Conservation (phyloP, 30 jellyfish, hydroid and myxozoan genomes). For the Catostylus mosaicus region DNA sequence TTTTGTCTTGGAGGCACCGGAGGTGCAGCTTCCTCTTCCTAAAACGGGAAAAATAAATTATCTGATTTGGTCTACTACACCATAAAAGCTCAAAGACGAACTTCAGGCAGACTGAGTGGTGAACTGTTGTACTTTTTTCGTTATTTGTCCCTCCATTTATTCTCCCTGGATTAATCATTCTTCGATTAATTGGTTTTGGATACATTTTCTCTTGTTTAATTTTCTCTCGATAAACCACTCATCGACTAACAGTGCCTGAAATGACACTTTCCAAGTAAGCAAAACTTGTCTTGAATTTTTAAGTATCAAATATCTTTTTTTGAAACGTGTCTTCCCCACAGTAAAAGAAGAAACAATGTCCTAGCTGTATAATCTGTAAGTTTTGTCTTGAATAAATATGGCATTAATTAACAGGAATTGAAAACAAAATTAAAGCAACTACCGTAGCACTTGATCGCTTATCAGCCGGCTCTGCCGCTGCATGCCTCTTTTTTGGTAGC, state of each 20-base stretch:
- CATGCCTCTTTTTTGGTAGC: constrained; percentile 40
- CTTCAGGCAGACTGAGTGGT: not conserved
- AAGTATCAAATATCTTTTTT: no score
- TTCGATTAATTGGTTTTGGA: not conserved
- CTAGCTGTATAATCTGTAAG: no score
- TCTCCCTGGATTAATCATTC: not conserved
- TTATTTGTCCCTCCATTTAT: not conserved
- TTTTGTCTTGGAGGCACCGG: constrained; percentile 70
- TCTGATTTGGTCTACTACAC: not conserved
- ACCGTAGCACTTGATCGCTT: not conserved
- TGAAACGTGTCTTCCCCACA: no score
- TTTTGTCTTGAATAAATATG: not conserved
- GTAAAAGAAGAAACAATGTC: no score
- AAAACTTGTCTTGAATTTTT: no score
- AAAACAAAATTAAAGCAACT: not conserved
- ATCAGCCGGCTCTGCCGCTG: constrained; percentile 25
- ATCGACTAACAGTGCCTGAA: not conserved
- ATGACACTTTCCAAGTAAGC: not conserved
- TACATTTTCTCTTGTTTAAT: not conserved
- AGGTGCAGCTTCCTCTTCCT: constrained; percentile 71
- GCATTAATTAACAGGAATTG: not conserved
- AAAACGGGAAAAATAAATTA: not conserved
- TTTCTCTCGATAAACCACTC: not conserved
- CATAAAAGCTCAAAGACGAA: not conserved
- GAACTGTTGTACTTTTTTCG: not conserved